These are phyloP conservation scores for Erebia aethiops DNA, from an alignment of 2,888 invertebrate genomes.

Conservation along the genomic window DNA sequence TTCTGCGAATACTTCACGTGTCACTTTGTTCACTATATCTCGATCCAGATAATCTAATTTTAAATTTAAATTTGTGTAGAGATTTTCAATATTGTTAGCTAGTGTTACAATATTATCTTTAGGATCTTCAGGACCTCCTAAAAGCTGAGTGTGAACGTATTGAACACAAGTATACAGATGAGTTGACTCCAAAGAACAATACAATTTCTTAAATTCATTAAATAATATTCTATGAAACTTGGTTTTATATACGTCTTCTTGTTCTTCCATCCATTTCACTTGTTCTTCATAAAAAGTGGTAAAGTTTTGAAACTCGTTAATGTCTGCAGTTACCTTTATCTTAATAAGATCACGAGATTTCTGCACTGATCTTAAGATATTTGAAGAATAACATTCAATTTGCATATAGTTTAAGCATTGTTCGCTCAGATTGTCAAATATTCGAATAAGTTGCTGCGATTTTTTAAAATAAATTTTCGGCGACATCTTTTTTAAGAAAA, in stretches of 20 bases:
- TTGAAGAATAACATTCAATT: constrained; percentile 42
- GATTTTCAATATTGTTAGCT: constrained; percentile 46
- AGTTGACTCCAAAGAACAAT: constrained; percentile 46
- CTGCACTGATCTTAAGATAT: constrained; percentile 37
- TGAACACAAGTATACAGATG: constrained; percentile 53
- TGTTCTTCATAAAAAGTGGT: constrained; percentile 37
- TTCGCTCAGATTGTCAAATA: constrained; percentile 43
- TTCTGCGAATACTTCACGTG: constrained; percentile 45
- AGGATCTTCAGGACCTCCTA: constrained; percentile 47
- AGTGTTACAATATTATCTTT: constrained; percentile 46
- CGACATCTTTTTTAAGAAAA: neutral
- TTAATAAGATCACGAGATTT: constrained; percentile 42
- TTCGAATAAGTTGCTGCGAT: constrained; percentile 44
- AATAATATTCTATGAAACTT: constrained; percentile 46
- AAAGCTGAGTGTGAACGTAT: constrained; percentile 46
- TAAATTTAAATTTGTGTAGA: constrained; percentile 43
- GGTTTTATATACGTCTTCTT: constrained; percentile 42
- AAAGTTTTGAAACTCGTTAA: constrained; percentile 39
- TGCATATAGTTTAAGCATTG: constrained; percentile 52
- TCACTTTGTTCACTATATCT: constrained; percentile 46
- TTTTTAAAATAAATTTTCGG: constrained; percentile 45
- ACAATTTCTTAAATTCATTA: constrained; percentile 46
- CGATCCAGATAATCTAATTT: constrained; percentile 46
- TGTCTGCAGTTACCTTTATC: constrained; percentile 33
- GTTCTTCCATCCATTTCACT: constrained; percentile 44